Conservation (phyloP, 2,113 vertebrate genomes). For the Elgaria multicarinata region DNA sequence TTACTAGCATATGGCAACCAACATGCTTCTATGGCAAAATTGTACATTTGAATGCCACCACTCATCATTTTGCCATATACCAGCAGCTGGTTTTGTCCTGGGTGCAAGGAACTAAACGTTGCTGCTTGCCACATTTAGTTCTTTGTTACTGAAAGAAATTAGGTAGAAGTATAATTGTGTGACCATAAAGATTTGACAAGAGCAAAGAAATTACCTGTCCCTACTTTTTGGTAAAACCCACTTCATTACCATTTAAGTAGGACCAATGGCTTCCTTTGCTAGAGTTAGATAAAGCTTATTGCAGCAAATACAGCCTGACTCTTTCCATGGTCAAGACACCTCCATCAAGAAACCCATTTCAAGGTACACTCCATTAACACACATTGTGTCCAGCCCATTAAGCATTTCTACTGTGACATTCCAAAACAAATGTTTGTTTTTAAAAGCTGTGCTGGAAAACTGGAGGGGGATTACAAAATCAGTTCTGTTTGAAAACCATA, state of each 20-base stretch:
- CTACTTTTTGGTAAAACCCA: not conserved
- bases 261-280: not conserved
- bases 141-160: not conserved
- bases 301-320: not conserved
- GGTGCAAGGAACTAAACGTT: not conserved
- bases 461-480: conserved; percentile 13
- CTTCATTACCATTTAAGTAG: not conserved
- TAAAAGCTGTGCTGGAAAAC: conserved; percentile 17
- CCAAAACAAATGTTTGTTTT: conserved; percentile 29
- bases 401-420: not conserved
- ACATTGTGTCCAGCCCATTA: conserved; percentile 34
- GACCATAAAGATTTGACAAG: not conserved
- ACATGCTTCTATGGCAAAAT: not conserved
- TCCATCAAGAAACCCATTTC: conserved; percentile 37
- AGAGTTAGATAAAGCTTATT: conserved; percentile 5
- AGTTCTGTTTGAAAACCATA: conserved; percentile 9
- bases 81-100: not conserved
- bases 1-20: not conserved
- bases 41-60: not conserved
- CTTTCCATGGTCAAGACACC: conserved; percentile 9
- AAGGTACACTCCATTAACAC: conserved; percentile 29
- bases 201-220: not conserved
- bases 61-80: not conserved
- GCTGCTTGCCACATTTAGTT: not conserved
- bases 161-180: not conserved